Evolutionary conservation across 2,113 vertebrate genomes (phyloP).

Genomic region (Scophthalmus maximus): DNA sequence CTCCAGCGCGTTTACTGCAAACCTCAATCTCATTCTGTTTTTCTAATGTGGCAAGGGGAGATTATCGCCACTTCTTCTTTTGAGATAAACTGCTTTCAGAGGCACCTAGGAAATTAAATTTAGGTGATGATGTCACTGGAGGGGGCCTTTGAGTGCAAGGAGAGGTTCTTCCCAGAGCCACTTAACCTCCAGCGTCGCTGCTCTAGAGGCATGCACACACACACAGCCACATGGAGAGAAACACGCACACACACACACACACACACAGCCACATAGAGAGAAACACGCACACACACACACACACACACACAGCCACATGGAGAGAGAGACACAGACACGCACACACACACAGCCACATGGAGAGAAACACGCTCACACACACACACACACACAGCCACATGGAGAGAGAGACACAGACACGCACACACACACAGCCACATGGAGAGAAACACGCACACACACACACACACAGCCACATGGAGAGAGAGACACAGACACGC

Average conservation of each 20-base stretch:
- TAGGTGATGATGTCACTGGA: slow-evolving; percentile 72
- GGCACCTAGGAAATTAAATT: slow-evolving; percentile 56
- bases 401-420: no score
- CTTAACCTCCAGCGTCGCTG: slow-evolving; percentile 63
- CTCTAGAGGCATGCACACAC: slow-evolving; percentile 26
- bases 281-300: slow-evolving; percentile 21
- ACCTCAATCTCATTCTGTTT: slow-evolving; percentile 65
- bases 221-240: background rate
- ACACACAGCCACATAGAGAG: no score
- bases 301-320: slow-evolving; percentile 9
- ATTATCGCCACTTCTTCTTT: slow-evolving; percentile 63
- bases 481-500: slow-evolving; percentile 10
- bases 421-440: slow-evolving; percentile 5
- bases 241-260: slow-evolving; percentile 16
- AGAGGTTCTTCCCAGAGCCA: slow-evolving; percentile 69
- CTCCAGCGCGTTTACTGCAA: slow-evolving; percentile 32
- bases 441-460: slow-evolving; percentile 16
- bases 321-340: slow-evolving; percentile 8
- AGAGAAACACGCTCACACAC: no score
- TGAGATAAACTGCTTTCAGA: slow-evolving; percentile 57
- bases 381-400: slow-evolving; percentile 21
- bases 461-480: background rate
- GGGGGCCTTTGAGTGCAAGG: slow-evolving; percentile 65
- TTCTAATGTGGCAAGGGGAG: slow-evolving; percentile 47
- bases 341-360: slow-evolving; percentile 21